These are phyloP conservation scores for Trachymyrmex cornetzi DNA, from an alignment of 1,140 invertebrate genomes.

Conservation along the genomic window DNA sequence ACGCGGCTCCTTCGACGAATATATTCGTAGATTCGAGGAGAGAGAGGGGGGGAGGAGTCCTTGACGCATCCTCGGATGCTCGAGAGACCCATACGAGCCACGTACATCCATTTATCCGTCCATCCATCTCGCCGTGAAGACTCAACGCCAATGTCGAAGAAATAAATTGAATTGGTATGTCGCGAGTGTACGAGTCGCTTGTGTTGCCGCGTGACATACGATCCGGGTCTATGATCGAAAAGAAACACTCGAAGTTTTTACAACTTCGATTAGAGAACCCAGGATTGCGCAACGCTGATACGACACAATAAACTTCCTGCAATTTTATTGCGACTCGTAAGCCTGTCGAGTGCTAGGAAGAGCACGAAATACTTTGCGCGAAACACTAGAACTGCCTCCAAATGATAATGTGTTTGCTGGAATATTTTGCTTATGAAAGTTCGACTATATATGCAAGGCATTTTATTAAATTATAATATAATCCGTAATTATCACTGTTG, in stretches of 20 bases:
- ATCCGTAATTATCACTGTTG: neutral
- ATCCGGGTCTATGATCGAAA: conserved; percentile 29
- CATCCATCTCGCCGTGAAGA: conserved; percentile 28
- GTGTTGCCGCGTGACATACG: neutral
- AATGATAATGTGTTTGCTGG: neutral
- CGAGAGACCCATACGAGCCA: conserved; percentile 26
- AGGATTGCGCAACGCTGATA: conserved; percentile 41
- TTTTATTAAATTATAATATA: neutral
- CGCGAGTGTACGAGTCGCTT: conserved; percentile 38
- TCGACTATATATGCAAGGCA: neutral
- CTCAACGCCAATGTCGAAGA: conserved; percentile 56
- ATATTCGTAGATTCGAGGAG: neutral
- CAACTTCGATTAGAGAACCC: conserved; percentile 61
- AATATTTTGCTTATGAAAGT: neutral
- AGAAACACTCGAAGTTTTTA: conserved; percentile 65
- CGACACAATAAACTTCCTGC: conserved; percentile 25
- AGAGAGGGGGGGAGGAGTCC: neutral
- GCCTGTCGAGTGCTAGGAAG: neutral
- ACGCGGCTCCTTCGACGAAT: conserved; percentile 9
- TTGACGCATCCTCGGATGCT: conserved; percentile 15
- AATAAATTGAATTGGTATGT: conserved; percentile 71
- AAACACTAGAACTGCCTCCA: neutral
- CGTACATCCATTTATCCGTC: conserved; percentile 58
- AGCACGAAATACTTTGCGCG: neutral
- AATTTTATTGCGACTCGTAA: conserved; percentile 45